These are phyloP conservation scores for Tamias sibiricus DNA, from an alignment of 2,113 vertebrate species.

Conservation along the genomic window DNA sequence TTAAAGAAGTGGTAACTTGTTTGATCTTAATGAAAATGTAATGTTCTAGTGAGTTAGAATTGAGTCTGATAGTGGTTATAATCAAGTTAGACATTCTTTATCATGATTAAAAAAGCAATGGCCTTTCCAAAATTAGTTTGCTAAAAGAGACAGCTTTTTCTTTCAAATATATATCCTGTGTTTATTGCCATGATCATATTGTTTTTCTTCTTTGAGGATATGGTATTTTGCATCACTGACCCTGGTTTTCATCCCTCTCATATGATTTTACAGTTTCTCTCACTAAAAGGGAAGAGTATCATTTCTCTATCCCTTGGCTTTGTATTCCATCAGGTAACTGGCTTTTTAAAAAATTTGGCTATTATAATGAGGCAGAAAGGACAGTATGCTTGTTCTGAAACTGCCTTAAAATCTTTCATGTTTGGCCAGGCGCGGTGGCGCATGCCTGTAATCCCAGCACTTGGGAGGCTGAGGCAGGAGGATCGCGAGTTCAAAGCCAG, in stretches of 20 bases:
- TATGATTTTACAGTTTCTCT: not conserved
- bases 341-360: not conserved
- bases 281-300: not conserved
- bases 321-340: not conserved
- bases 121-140: conserved; percentile 25
- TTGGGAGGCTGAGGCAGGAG: too few relatives aligned
- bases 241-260: not conserved
- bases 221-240: not conserved
- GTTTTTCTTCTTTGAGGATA: not conserved
- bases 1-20: not conserved
- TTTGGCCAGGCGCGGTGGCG: too few relatives aligned
- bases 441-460: too few relatives aligned
- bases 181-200: not conserved
- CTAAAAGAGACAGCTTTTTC: not conserved
- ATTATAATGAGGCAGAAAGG: not conserved
- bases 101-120: not conserved
- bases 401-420: not conserved
- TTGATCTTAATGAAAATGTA: not conserved
- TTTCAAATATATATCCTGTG: not conserved
- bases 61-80: not conserved
- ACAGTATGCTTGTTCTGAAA: not conserved
- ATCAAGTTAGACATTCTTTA: not conserved
- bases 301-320: not conserved
- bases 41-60: not conserved
- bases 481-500: too few relatives aligned